Percentiles rank a stretch among this genome's conserved stretches.
Evolutionary conservation across 2,888 invertebrate species (phyloP).

Genomic region (Isoperla grammatica): DNA sequence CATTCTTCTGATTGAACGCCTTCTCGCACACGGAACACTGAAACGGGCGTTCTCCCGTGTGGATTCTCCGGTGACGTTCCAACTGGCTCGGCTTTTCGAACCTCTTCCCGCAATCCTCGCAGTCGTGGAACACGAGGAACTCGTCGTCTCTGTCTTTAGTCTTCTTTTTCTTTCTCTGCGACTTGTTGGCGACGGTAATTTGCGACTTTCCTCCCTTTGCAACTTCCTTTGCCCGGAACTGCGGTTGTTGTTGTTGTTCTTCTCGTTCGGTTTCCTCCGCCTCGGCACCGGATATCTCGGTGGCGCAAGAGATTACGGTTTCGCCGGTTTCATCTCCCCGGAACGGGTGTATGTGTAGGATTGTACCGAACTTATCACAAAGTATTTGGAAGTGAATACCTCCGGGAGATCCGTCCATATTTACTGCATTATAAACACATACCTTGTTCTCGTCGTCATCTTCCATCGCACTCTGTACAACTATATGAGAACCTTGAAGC

Average conservation of each 20-base stretch:
- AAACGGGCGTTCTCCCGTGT: conserved; percentile 52
- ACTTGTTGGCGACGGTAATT: conserved; percentile 1
- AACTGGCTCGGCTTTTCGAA: conserved; percentile 53
- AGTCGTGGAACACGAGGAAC: conserved; percentile 21
- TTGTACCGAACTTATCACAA: too few relatives aligned
- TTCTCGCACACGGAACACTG: conserved; percentile 54
- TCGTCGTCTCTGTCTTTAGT: conserved; percentile 13
- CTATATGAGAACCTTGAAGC: conserved; percentile 39
- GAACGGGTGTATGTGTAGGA: too few relatives aligned
- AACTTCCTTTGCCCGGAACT: conserved; percentile 18
- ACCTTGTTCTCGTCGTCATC: neutral
- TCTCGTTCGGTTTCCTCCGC: conserved; percentile 19
- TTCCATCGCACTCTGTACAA: conserved; percentile 37
- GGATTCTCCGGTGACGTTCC: conserved; percentile 53
- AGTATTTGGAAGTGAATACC: too few relatives aligned
- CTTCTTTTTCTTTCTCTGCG: neutral
- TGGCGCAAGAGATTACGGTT: conserved; percentile 11
- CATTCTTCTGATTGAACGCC: conserved; percentile 54
- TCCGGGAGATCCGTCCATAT: neutral
- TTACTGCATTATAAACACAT: neutral
- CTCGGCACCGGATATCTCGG: neutral
- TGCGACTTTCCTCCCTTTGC: conserved; percentile 9
- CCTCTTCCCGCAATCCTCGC: conserved; percentile 45
- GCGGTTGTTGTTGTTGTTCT: conserved; percentile 24
- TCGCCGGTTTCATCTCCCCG: conserved; percentile 26